Conservation (phyloP, 2,797 vertebrate genomes). For the Alectoris magna region DNA sequence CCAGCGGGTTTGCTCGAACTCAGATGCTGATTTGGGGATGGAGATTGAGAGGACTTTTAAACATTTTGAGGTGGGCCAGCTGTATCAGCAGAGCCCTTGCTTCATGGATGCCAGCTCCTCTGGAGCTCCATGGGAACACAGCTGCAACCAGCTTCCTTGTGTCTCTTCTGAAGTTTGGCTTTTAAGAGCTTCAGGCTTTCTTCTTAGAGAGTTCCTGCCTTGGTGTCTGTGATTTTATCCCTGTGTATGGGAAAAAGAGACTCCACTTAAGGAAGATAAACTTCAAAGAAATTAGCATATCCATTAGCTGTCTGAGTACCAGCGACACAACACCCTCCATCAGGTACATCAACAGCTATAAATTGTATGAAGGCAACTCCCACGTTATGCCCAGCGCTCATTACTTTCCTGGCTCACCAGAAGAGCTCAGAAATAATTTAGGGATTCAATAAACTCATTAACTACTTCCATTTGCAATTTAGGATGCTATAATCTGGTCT, state of each 20-base stretch:
- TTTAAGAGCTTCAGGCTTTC: background rate
- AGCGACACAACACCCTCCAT: background rate
- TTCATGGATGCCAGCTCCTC: background rate
- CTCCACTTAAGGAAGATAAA: background rate
- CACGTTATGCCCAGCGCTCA: background rate
- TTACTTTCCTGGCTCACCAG: background rate
- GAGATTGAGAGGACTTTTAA: background rate
- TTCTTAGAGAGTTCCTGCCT: background rate
- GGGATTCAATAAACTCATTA: conserved; percentile 44
- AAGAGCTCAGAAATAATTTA: conserved; percentile 44
- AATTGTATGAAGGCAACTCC: background rate
- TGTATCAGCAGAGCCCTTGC: background rate
- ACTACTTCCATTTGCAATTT: conserved; percentile 38
- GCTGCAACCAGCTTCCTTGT: background rate
- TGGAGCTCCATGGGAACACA: rapidly evolving
- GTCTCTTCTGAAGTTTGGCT: background rate
- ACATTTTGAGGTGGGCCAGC: rapidly evolving
- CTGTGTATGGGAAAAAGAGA: background rate
- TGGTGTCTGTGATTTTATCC: background rate
- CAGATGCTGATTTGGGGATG: background rate
- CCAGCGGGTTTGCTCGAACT: background rate
- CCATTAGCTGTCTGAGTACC: background rate
- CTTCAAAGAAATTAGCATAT: background rate
- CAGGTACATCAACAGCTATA: background rate
- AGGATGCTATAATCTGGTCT: background rate